Evolutionary conservation across 2,797 vertebrate genomes (phyloP), one percentile per base, ranked within the genome.

Genomic region (Babyrousa celebensis): DNA sequence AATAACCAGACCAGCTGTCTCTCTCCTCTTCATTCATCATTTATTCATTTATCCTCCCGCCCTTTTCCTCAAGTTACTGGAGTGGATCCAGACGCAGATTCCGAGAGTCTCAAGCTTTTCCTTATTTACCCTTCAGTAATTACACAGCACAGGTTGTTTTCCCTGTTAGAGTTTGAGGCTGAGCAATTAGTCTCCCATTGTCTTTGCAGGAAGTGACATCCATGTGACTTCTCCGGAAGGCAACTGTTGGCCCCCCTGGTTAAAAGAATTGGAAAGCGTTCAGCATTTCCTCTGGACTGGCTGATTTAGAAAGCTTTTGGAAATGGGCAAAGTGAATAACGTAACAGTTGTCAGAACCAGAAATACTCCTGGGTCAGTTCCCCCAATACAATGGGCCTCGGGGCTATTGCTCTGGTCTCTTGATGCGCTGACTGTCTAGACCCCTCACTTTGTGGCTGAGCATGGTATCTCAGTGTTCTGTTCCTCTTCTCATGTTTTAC

Each of bases 121-220:
- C 80, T 80, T 96, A 87, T 96, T 97, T 94, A 89, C 65, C 92
- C 94, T 82, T 68, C 93, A 96, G 94, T 96, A 96, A 98, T 96
- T 93, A 95, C 89, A 85, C 80, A 72, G 95, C 58, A 54, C 85
- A 96, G 82, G 92, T 96, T 96, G 94, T 72, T 92, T 95, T 94
- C 91, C 63, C 87, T 72, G 12, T 87, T 85, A 71, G 89, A 93
- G 72, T 71, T 70, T 72, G 74, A 87, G 40, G 29, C 94, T 72
- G 52, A 93, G 95, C 89, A 94, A 94, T 97, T 97, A 97, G 93
- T 84, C 92, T 94, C 94, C 95, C 82, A 97, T 98, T 97, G 98
- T 97, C 94, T 94, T 93, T 93, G 70, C 85, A 95, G 98, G 97
- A 98, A 97, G 92, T 98, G 96, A 78, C 67, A 96, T 96, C 95